Percentiles rank a stretch among this genome's conserved stretches.
Conservation (phyloP, 2,113 vertebrate species). For the Progne subis region DNA sequence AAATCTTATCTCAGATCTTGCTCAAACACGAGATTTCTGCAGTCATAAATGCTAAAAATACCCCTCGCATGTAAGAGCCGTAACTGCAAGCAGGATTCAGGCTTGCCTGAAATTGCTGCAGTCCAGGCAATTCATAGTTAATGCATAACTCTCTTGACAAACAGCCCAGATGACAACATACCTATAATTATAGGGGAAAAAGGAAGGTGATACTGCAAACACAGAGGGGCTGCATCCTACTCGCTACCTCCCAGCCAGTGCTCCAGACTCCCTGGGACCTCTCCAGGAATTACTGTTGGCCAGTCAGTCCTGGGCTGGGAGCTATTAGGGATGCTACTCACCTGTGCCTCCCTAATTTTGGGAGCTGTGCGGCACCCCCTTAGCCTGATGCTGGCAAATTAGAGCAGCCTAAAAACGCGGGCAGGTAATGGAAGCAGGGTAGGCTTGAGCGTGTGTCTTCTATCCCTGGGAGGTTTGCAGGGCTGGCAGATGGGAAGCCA, state of each 20-base stretch:
- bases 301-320: not conserved
- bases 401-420: constrained; percentile 7
- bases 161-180: constrained; percentile 21
- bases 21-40: constrained; percentile 30
- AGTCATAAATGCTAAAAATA: constrained; percentile 61
- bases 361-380: not conserved
- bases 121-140: constrained; percentile 1
- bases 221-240: not conserved
- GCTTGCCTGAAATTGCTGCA: not conserved
- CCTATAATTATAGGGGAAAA: constrained; percentile 35
- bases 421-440: constrained; percentile 24
- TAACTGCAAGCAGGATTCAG: not conserved
- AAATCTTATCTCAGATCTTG: constrained; percentile 52
- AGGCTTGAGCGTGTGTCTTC: not conserved
- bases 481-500: constrained; percentile 33
- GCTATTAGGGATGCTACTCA: not conserved
- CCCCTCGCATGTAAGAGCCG: fast-evolving
- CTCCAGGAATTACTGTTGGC: not conserved
- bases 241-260: not conserved
- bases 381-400: not conserved
- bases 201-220: not conserved
- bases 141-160: constrained; percentile 25
- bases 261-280: not conserved
- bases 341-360: not conserved
- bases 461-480: constrained; percentile 32